Conservation (phyloP, 2,113 vertebrate species). For the Arvicanthis niloticus region DNA sequence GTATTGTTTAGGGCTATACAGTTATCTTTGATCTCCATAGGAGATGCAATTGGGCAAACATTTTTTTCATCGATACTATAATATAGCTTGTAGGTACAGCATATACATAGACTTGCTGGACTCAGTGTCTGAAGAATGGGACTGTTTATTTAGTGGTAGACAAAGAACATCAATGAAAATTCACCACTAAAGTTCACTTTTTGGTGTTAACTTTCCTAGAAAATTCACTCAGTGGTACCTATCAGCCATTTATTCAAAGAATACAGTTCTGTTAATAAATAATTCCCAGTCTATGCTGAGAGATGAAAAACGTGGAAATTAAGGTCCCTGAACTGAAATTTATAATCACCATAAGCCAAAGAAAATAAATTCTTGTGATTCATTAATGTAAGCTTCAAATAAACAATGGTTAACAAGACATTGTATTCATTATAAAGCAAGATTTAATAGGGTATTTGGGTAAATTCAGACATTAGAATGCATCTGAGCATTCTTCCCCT, state of each 20-base stretch:
- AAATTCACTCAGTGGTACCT: background rate
- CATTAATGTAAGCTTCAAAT: background rate
- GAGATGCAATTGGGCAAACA: background rate
- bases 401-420: background rate
- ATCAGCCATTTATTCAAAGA: background rate
- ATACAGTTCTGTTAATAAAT: background rate
- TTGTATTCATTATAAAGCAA: background rate
- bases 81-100: background rate
- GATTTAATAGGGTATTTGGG: background rate
- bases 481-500: fast-evolving
- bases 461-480: background rate
- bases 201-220: background rate
- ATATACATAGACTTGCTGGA: background rate
- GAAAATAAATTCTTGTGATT: background rate
- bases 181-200: background rate
- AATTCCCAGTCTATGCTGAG: background rate
- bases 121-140: background rate
- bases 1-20: background rate
- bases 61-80: background rate
- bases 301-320: background rate
- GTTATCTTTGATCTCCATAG: background rate
- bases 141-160: background rate
- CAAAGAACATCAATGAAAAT: background rate
- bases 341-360: background rate
- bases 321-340: background rate